phyloP scores from a whole-genome alignment of 35 echinoderm and acorn worm species.

The Patiria miniata region DNA sequence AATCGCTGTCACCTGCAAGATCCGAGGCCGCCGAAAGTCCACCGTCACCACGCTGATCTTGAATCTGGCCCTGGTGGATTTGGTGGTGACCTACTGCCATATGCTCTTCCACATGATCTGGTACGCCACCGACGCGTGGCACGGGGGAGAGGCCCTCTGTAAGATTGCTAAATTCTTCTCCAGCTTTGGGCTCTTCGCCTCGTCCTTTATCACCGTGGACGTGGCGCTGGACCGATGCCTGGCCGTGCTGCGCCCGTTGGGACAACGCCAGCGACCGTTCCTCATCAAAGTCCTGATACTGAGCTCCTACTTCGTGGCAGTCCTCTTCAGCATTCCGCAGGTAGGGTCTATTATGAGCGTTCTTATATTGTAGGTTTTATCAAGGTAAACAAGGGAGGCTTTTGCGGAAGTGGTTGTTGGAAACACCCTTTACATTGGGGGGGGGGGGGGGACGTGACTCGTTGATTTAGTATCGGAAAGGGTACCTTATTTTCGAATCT shows the following conservation, averaged over 20 bases:
- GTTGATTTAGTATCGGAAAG: too few relatives aligned
- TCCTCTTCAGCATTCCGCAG: conserved; percentile 96
- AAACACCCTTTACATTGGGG: too few relatives aligned
- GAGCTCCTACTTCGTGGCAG: conserved; percentile 63
- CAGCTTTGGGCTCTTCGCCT: conserved; percentile 83
- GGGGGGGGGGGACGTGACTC: too few relatives aligned
- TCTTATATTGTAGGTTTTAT: too few relatives aligned
- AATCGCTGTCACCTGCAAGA: conserved; percentile 66
- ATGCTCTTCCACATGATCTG: conserved; percentile 82
- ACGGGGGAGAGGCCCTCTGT: conserved; percentile 76
- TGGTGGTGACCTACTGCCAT: conserved; percentile 83
- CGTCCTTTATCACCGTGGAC: conserved; percentile 90
- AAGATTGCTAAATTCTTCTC: conserved; percentile 85
- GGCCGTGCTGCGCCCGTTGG: conserved; percentile 79
- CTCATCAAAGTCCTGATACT: conserved; percentile 77
- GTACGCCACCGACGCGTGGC: conserved; percentile 74
- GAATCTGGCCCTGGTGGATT: conserved; percentile 82
- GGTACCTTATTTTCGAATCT: too few relatives aligned
- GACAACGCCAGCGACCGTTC: conserved; percentile 59
- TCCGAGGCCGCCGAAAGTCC: conserved; percentile 84
- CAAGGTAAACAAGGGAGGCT: too few relatives aligned
- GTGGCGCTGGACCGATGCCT: conserved; percentile 86
- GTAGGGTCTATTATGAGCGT: conserved; percentile 39
- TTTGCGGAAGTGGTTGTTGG: too few relatives aligned
- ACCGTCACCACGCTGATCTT: conserved; percentile 82